phyloP scores from a whole-genome alignment of 1,140 invertebrate species.

The Brachionus manjavacas region DNA sequence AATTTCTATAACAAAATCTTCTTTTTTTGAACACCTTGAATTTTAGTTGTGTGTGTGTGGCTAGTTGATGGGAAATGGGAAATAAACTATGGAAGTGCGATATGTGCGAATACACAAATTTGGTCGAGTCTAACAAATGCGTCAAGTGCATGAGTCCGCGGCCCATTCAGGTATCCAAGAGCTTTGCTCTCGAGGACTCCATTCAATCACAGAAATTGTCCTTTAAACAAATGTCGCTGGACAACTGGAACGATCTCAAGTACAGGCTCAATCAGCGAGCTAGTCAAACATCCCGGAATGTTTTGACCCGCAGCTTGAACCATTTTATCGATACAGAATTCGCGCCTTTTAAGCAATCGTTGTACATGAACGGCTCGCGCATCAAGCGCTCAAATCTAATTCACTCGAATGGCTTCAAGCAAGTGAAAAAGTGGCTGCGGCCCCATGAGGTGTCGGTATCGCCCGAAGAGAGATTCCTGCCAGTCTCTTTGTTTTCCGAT shows the following conservation, averaged over 20 bases:
- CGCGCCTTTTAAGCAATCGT: conserved; percentile 6
- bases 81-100: conserved; percentile 32
- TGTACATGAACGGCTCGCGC: conserved; percentile 12
- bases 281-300: neutral
- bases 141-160: neutral
- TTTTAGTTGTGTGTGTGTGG: neutral
- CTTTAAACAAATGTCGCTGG: neutral
- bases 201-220: neutral
- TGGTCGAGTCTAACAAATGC: neutral
- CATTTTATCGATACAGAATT: conserved; percentile 33
- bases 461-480: neutral
- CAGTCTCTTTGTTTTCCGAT: conserved; percentile 24
- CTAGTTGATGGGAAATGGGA: conserved; percentile 1
- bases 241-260: conserved; percentile 12
- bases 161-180: neutral
- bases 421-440: conserved; percentile 33
- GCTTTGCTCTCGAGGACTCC: neutral
- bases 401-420: conserved; percentile 35
- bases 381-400: conserved; percentile 14
- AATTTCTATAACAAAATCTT: neutral
- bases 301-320: neutral
- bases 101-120: conserved; percentile 2
- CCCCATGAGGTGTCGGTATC: neutral
- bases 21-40: neutral
- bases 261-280: neutral